Base-by-base conservation (phyloP, 2,888 invertebrate species). In the Tortrix viridana region DNA sequence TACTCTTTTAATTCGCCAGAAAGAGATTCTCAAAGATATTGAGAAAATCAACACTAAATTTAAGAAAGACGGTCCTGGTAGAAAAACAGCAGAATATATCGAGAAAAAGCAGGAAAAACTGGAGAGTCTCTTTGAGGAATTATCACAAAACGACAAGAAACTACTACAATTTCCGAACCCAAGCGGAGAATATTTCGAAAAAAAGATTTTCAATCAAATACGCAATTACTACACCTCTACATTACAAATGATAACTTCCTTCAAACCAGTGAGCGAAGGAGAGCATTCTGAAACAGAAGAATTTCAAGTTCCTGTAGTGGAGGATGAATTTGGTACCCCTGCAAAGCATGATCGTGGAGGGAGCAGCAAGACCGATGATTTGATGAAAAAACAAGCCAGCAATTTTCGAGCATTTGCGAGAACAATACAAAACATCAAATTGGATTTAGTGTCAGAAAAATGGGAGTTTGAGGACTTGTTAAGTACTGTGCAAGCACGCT, bases 381-480 rank as follows among this genome's bases (percentile, higher is more conserved):
- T 38, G 38, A 38, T 38, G 38, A 38, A 38, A 12, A 38, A 38
- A n/a, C 38, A 38, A 38, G 38, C 38, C 12, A 38, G 38, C 38
- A 14, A 38, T 38, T 38, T 38, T 38, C 38, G 38, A 38, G 38
- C 38, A n/a, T 38, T 38, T 38, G 4, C 38, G 12, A 38, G 38
- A 38, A 14, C 38, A 7, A n/a, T 14, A 38, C 12, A 37, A 37
- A 38, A 38, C 38, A 38, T 38, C 38, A 38, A 38, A 9, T 14
- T 38, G n/a, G n/a, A 38, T 3, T 38, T n/a, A 12, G 38, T 38
- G n/a, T 38, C 38, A 12, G 38, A 38, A 38, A 38, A 38, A 38
- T 38, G 38, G 38, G 38, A 38, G 4, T 38, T 38, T 14, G 38
- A 38, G 12, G 38, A 38, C n/a, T 38, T 38, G 38, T n/a, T 38